Percentiles rank a stretch among this genome's conserved stretches.
Conservation (phyloP, 2,113 vertebrate genomes). For the Aix galericulata region DNA sequence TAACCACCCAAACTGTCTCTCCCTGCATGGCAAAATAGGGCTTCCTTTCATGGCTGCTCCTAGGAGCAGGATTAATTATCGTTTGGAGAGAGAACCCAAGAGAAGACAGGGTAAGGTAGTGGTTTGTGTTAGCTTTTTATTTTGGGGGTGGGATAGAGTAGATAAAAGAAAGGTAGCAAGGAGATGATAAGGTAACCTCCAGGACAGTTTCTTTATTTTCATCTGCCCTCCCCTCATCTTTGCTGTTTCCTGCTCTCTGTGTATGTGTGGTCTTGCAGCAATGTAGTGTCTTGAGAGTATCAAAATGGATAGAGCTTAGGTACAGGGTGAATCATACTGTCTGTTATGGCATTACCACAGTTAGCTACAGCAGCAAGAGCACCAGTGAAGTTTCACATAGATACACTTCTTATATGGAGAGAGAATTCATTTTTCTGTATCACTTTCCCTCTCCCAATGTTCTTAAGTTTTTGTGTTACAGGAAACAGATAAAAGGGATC, state of each 20-base stretch:
- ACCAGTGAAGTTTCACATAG: accelerated
- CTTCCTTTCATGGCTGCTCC: neutral
- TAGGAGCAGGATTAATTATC: neutral
- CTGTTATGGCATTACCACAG: neutral
- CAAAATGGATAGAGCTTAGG: neutral
- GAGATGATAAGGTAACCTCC: neutral
- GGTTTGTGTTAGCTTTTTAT: neutral
- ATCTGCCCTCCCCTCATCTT: neutral
- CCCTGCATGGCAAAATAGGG: neutral
- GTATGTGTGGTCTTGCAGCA: neutral
- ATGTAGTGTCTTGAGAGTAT: neutral
- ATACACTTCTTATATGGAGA: neutral
- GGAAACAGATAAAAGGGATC: slow-evolving; percentile 24
- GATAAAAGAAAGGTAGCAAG: neutral
- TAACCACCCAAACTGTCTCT: neutral
- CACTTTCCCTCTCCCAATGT: neutral
- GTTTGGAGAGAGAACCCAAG: neutral
- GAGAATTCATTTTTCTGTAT: neutral
- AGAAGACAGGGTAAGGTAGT: neutral
- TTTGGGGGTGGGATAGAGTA: neutral
- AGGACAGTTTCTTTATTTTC: neutral
- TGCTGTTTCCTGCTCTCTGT: neutral
- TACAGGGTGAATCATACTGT: accelerated
- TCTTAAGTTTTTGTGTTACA: neutral
- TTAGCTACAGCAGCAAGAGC: neutral